Percentiles rank a stretch among this genome's conserved stretches.
Conservation (phyloP, 2,888 invertebrate species). For the Drosophila tripunctata region DNA sequence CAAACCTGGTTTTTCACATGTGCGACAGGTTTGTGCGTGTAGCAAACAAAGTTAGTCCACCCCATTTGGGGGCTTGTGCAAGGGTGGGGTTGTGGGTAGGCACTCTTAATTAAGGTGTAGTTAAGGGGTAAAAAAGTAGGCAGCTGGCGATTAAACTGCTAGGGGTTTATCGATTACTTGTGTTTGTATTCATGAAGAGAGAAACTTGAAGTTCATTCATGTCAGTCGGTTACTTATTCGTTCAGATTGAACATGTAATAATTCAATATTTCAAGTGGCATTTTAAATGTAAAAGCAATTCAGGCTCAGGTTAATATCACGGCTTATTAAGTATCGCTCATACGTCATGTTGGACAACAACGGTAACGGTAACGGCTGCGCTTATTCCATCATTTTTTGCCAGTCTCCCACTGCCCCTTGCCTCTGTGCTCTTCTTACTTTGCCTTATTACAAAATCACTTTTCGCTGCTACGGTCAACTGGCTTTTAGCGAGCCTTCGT, state of each 20-base stretch:
- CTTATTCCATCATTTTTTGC: constrained; percentile 34
- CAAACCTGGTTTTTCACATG: constrained; percentile 2
- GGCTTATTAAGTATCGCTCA: constrained; percentile 64
- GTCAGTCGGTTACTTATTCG: constrained; percentile 14
- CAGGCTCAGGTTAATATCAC: constrained; percentile 38
- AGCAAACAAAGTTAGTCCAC: not conserved
- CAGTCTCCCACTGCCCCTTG: not conserved
- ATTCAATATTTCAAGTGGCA: constrained; percentile 28
- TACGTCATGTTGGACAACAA: constrained; percentile 57
- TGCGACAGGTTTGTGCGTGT: constrained; percentile 12
- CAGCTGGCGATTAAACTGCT: constrained; percentile 1
- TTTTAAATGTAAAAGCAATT: constrained; percentile 36
- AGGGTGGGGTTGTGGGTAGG: too few relatives aligned
- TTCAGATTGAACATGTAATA: not conserved
- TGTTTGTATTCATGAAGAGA: not conserved
- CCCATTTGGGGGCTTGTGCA: not conserved
- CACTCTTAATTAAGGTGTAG: constrained; percentile 53
- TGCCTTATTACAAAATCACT: constrained; percentile 67
- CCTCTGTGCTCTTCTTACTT: constrained; percentile 36
- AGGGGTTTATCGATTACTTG: constrained; percentile 44
- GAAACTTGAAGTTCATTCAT: not conserved
- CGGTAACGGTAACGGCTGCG: constrained; percentile 9
- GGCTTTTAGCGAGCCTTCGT: constrained; percentile 9
- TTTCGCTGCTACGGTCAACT: constrained; percentile 20
- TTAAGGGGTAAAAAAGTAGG: constrained; percentile 15